phyloP scores from a whole-genome alignment of 2,113 vertebrate species.

The Rostratula benghalensis region DNA sequence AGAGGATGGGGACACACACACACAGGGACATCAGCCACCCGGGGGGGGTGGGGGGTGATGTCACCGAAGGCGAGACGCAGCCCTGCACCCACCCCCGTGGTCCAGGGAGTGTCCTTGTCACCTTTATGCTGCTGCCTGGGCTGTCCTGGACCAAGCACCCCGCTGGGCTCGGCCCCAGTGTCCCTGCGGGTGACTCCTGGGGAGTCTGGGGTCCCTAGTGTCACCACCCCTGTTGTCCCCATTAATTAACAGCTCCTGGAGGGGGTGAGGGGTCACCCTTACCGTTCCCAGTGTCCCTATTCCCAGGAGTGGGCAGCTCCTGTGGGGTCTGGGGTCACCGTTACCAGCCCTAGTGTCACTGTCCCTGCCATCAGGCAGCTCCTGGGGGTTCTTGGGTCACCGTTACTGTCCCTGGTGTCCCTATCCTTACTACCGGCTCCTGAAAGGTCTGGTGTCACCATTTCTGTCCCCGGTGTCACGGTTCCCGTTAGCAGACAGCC shows the following conservation, averaged over 20 bases:
- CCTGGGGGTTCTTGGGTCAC: not conserved
- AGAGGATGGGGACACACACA: too few relatives aligned
- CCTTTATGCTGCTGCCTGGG: too few relatives aligned
- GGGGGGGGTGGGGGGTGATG: too few relatives aligned
- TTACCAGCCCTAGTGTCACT: not conserved
- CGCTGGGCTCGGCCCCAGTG: too few relatives aligned
- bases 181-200: not conserved
- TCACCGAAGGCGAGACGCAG: not conserved
- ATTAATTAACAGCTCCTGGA: too few relatives aligned
- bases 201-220: too few relatives aligned
- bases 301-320: too few relatives aligned
- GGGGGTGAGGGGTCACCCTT: not conserved
- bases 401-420: not conserved
- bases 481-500: not conserved
- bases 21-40: not conserved
- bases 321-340: not conserved
- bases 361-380: not conserved
- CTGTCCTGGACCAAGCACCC: too few relatives aligned
- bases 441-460: not conserved
- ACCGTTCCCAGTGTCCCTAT: not conserved
- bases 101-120: not conserved
- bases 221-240: not conserved
- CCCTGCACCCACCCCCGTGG: accelerated
- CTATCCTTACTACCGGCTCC: not conserved
- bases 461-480: not conserved